A percentile compares a stretch with the other conserved stretches of the same genome.
phyloP scores from a whole-genome alignment of 1,140 invertebrate genomes.

The Scaptomyza montana region DNA sequence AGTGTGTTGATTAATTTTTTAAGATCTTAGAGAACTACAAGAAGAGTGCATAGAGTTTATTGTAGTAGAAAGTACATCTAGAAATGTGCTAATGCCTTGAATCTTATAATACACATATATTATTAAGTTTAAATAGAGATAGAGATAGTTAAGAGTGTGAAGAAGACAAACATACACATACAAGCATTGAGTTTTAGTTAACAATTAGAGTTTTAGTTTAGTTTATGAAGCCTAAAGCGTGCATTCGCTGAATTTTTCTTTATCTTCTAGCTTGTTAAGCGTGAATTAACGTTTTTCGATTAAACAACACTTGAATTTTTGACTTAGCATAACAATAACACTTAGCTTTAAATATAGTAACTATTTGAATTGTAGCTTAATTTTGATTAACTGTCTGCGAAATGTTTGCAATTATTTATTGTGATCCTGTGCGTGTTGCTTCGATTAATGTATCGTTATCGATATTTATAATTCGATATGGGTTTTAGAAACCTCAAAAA shows the following conservation, averaged over 20 bases:
- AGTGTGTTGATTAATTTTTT: conserved; percentile 29
- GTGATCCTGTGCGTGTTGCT: conserved; percentile 69
- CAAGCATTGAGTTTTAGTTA: conserved; percentile 37
- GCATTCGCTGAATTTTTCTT: conserved; percentile 15
- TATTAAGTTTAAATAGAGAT: conserved; percentile 32
- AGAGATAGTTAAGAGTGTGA: conserved; percentile 32
- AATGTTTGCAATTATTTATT: conserved; percentile 43
- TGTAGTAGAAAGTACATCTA: conserved; percentile 18
- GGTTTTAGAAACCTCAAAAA: conserved; percentile 72
- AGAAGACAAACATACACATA: conserved; percentile 52
- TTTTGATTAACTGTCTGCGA: conserved; percentile 46
- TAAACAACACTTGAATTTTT: conserved; percentile 17
- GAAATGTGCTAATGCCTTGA: conserved; percentile 37
- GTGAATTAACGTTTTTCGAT: conserved; percentile 25
- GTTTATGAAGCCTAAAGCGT: conserved; percentile 33
- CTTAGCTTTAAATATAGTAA: conserved; percentile 9
- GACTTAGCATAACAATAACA: conserved; percentile 26
- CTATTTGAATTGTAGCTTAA: conserved; percentile 21
- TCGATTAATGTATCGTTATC: conserved; percentile 32
- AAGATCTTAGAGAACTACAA: conserved; percentile 32
- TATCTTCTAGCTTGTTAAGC: conserved; percentile 26
- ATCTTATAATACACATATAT: conserved; percentile 24
- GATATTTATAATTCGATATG: conserved; percentile 28
- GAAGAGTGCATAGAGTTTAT: conserved; percentile 39
- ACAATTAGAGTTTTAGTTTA: conserved; percentile 5